Evolutionary conservation across 2,113 vertebrate genomes (phyloP), one percentile per base, ranked within the genome.

Genomic region (Trinectes maculatus): DNA sequence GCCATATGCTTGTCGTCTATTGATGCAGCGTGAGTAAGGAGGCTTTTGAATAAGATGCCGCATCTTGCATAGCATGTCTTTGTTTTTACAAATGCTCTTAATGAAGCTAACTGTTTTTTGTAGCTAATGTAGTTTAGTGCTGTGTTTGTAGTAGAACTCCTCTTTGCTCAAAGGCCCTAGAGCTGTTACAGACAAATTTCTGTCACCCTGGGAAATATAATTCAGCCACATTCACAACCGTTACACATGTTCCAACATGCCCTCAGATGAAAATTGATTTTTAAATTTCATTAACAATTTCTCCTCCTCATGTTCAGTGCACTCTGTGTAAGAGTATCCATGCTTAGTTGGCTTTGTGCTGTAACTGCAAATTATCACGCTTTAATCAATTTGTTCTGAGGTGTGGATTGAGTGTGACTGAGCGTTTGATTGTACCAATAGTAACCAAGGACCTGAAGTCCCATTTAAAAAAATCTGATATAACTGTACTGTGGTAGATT

Each of bases 241-340:
- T 65, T 74, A 15, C 49, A 31, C 46, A 51, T 75, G 68, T 82
- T 79, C 25, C 65, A 67, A 61, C 62, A 28, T 43, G 63, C 29
- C 31, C 70, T 40, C 24, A 77, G 75, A 83, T 74, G 34, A 67
- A 71, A 87, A 88, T 81, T 67, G 74, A 85, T 85, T 88, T 79
- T 42, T 52, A 76, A 73, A 84, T 85, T 78, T 76, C 39, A 87
- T 87, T 79, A 78, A 69, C 58, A 70, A 67, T 75, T 73, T 72
- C 44, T 77, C 37, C 47, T 42, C 40, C 26, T 77, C 49, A 55
- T 63, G 42, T 70, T 56, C 49, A 33, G 31, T 39, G 26, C 71
- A 9, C 67, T 69, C 49, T 52, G 24, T 53, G 58, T 62, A 42
- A 53, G 31, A 63, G 25, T 42, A 33, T 34, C 47, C 53, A 49